Evolutionary conservation across 2,113 vertebrate species (phyloP), one percentile per base, ranked within the genome.

Genomic region (Muntiacus reevesi): DNA sequence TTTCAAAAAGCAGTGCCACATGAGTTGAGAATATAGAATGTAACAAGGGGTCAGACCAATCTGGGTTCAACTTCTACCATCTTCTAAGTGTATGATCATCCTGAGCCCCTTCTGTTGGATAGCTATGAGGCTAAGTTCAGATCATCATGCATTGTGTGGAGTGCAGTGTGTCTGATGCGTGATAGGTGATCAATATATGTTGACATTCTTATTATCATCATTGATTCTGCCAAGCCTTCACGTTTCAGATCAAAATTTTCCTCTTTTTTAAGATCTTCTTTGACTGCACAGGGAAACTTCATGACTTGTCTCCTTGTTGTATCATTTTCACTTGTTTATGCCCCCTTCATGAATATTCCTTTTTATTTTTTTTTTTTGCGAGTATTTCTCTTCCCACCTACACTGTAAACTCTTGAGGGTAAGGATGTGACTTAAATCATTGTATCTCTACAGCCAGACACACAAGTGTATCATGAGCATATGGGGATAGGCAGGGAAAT

Each of bases 61-160:
- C 50, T 81, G 36, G 25, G n/a, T 87, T 96, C 36, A 87, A 64
- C 52, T 54, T 79, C 71, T 71, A 30, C 27, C n/a, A 2, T 86
- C 89, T 74, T 86, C 33, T 33, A 71, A 62, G 28, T 10, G 0
- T 17, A 5, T 17, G 84, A 23, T 3, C 13, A 60, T 45, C 47
- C 43, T 36, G 47, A 93, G 30, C 23, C n/a, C 33, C 64, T 91
- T 16, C 11, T 40, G 16, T 1, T 79, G 33, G 12, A 7, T 21
- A 17, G 6, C 23, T 78, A 1, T 17, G 17, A 57, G 55, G 13
- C 23, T 43, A 45, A 45, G 14, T 6, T 52, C 76, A 76, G 40
- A 25, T 23, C 4, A n/a, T 1, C 25, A 0, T 60, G 13, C 4
- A 1, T 3, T 15, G 3, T 3, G 7, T 60, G 11, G 71, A 33